These are phyloP conservation scores for Channa striata DNA, from an alignment of 2,797 vertebrate species.

Conservation along the genomic window DNA sequence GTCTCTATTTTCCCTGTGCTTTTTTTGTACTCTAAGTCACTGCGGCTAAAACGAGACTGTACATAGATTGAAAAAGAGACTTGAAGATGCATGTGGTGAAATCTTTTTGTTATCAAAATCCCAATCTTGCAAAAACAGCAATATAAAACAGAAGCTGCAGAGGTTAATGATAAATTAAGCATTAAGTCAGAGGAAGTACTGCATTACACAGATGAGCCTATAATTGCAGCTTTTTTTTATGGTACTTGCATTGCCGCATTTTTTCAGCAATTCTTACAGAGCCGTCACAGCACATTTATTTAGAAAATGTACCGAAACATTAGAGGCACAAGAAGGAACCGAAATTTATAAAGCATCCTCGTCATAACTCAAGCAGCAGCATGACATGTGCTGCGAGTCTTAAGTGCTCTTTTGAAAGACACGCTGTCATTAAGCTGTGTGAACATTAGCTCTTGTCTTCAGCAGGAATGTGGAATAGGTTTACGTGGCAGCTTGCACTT, in stretches of 20 bases:
- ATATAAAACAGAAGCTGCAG: constrained; percentile 4
- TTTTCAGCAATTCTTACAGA: constrained; percentile 9
- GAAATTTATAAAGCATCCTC: constrained; percentile 3
- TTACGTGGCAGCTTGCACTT: constrained; percentile 48
- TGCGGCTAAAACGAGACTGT: constrained; percentile 38
- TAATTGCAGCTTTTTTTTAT: constrained; percentile 34
- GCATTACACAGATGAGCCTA: constrained; percentile 16
- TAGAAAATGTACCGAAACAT: background rate
- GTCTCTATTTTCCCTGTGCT: constrained; percentile 6
- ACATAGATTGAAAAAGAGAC: constrained; percentile 17
- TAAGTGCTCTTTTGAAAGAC: constrained; percentile 32
- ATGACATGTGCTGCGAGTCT: constrained; percentile 26
- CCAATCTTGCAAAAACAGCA: constrained; percentile 12
- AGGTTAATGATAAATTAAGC: constrained; percentile 54
- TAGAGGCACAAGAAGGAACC: constrained; percentile 1
- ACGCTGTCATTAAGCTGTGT: constrained; percentile 56
- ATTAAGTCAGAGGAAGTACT: constrained; percentile 26
- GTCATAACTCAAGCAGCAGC: constrained; percentile 20
- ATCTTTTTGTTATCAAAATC: constrained; percentile 24
- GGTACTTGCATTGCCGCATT: background rate
- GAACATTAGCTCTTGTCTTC: constrained; percentile 55
- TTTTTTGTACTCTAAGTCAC: constrained; percentile 34
- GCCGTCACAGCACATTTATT: background rate
- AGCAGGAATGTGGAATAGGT: constrained; percentile 48
- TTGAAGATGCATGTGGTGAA: background rate